Percentiles rank a stretch among this genome's conserved stretches.
These are phyloP conservation scores for Spodoptera exigua DNA, from an alignment of 2,888 invertebrate genomes.

Conservation along the genomic window DNA sequence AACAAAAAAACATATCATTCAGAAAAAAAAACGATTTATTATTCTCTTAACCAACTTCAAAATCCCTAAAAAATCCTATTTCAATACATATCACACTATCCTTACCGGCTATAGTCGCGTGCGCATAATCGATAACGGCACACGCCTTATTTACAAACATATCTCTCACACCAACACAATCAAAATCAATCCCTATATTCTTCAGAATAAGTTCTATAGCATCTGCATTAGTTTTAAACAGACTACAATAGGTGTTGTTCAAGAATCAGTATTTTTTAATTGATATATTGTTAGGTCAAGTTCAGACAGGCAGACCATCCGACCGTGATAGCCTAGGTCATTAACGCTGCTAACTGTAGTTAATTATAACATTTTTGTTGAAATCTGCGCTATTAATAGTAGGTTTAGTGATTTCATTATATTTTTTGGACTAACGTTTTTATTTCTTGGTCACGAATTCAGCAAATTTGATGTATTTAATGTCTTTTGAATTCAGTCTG, in stretches of 20 bases:
- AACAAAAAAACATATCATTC: too few relatives aligned
- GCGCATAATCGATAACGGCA: slow-evolving; percentile 61
- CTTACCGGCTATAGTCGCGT: slow-evolving; percentile 62
- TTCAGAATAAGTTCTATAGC: not conserved
- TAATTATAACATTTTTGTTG: slow-evolving; percentile 46
- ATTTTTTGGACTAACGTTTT: not conserved
- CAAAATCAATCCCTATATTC: slow-evolving; percentile 37
- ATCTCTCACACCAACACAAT: slow-evolving; percentile 11
- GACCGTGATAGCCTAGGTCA: slow-evolving; percentile 61
- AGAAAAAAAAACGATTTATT: too few relatives aligned
- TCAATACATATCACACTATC: slow-evolving; percentile 53
- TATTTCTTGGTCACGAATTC: too few relatives aligned
- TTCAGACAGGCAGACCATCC: slow-evolving; percentile 67
- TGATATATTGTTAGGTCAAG: slow-evolving; percentile 70
- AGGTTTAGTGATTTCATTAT: not conserved
- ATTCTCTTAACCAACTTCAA: too few relatives aligned
- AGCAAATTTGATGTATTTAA: too few relatives aligned
- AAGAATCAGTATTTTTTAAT: slow-evolving; percentile 57
- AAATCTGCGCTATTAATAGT: slow-evolving; percentile 7
- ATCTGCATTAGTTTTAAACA: slow-evolving; percentile 19
- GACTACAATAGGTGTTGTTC: slow-evolving; percentile 58
- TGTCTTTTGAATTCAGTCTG: not conserved
- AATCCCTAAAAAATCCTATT: slow-evolving; percentile 16
- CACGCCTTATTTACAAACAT: slow-evolving; percentile 42
- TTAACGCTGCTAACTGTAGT: slow-evolving; percentile 50